Evolutionary conservation across 1,140 invertebrate genomes (phyloP).

Genomic region (Sitobion miscanthi): DNA sequence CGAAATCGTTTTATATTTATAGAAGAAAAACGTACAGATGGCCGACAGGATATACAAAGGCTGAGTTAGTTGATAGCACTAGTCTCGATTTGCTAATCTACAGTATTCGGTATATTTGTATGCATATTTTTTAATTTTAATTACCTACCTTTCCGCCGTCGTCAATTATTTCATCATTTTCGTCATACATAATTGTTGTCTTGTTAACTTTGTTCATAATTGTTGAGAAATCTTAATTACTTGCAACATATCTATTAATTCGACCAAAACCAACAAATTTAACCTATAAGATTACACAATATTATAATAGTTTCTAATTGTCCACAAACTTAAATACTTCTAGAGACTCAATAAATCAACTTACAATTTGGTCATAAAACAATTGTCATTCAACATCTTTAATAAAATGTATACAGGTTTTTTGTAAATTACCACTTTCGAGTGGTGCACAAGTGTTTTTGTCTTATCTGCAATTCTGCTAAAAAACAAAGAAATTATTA

Average conservation of each 20-base stretch:
- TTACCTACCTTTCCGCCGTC: neutral
- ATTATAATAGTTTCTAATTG: neutral
- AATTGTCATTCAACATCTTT: neutral
- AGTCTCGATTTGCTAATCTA: neutral
- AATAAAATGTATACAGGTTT: neutral
- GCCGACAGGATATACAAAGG: neutral
- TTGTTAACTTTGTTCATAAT: too few relatives aligned
- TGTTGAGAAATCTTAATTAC: too few relatives aligned
- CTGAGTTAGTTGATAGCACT: neutral
- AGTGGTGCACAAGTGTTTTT: neutral
- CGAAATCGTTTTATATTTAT: neutral
- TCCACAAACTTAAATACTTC: neutral
- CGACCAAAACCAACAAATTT: neutral
- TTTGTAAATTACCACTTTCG: neutral
- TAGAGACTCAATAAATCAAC: neutral
- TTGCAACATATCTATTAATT: neutral
- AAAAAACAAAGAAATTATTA: conserved; percentile 15
- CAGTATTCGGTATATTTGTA: neutral
- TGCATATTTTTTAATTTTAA: neutral
- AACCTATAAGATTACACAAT: neutral
- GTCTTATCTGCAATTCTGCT: neutral
- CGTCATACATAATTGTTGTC: too few relatives aligned
- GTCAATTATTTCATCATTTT: neutral
- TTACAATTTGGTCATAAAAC: neutral
- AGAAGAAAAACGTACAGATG: neutral